These are phyloP conservation scores for Himalopsyche japonica DNA, from an alignment of 2,888 invertebrate species.

Conservation along the genomic window DNA sequence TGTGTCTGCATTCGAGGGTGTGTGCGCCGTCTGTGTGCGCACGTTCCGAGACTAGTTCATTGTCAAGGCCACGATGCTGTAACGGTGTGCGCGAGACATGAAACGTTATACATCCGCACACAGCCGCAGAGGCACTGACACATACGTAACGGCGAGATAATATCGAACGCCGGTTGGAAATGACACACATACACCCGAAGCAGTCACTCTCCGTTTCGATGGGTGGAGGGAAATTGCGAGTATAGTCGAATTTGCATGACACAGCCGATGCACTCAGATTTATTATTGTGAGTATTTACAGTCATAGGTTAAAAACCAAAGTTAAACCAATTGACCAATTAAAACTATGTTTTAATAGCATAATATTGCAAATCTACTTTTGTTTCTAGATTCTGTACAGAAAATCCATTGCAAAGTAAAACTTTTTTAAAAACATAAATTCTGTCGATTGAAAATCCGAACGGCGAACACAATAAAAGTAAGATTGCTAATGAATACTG, in stretches of 20 bases:
- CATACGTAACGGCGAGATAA: background rate
- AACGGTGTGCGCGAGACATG: background rate
- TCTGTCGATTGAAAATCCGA: too few relatives aligned
- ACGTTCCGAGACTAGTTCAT: conserved; percentile 37
- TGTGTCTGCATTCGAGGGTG: background rate
- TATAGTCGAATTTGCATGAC: background rate
- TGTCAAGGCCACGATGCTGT: conserved; percentile 36
- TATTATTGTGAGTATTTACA: too few relatives aligned
- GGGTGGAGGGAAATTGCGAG: conserved; percentile 5
- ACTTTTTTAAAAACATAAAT: too few relatives aligned
- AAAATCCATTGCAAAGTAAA: too few relatives aligned
- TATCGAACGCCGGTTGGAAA: conserved; percentile 14
- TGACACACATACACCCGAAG: background rate
- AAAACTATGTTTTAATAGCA: too few relatives aligned
- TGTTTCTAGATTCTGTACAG: too few relatives aligned
- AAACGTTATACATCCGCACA: background rate
- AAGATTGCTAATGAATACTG: background rate
- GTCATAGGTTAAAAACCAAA: too few relatives aligned
- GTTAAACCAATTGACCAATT: too few relatives aligned
- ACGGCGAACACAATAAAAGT: background rate
- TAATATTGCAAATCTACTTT: too few relatives aligned
- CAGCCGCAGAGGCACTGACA: background rate
- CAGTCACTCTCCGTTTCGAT: conserved; percentile 31
- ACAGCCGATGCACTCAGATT: background rate
- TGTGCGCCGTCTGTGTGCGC: conserved; percentile 9